A percentile compares a stretch with the other conserved stretches of the same genome.
Conservation (phyloP, 2,888 invertebrate genomes). For the Halocaridina rubra region DNA sequence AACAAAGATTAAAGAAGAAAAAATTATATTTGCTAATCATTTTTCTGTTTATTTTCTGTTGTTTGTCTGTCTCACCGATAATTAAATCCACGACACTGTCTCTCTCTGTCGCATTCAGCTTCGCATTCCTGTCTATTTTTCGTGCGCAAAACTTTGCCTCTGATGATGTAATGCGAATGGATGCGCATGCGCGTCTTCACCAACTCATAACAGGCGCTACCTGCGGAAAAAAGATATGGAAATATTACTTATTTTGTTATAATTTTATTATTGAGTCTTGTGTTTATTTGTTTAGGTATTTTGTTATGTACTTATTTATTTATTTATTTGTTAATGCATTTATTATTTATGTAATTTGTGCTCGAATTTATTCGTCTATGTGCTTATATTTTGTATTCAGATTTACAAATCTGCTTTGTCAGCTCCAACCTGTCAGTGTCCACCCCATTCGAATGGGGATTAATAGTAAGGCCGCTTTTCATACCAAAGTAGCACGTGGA, state of each 20-base stretch:
- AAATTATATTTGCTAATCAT: too few species aligned
- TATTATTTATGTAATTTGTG: too few species aligned
- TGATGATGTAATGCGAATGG: conserved; percentile 18
- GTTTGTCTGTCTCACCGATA: conserved; percentile 11
- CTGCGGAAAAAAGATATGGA: background rate
- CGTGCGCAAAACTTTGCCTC: conserved; percentile 13
- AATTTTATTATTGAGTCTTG: too few species aligned
- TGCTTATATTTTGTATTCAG: background rate
- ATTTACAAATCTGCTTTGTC: too few species aligned
- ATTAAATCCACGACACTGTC: conserved; percentile 34
- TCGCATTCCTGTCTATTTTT: conserved; percentile 27
- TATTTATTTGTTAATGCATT: too few species aligned
- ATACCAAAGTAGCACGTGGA: too few species aligned
- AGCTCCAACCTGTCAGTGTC: conserved; percentile 10
- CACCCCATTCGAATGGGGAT: too few species aligned
- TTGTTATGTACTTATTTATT: too few species aligned
- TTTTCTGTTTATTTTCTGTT: too few species aligned
- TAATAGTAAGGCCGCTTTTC: background rate
- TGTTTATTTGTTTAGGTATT: too few species aligned
- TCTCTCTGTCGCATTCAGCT: conserved; percentile 13
- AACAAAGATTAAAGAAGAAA: too few species aligned
- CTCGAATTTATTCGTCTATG: background rate
- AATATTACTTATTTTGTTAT: background rate
- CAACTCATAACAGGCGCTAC: conserved; percentile 23
- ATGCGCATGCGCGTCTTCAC: conserved; percentile 25